Conservation (phyloP, 1,140 invertebrate species). For the Helicorthomorpha holstii region DNA sequence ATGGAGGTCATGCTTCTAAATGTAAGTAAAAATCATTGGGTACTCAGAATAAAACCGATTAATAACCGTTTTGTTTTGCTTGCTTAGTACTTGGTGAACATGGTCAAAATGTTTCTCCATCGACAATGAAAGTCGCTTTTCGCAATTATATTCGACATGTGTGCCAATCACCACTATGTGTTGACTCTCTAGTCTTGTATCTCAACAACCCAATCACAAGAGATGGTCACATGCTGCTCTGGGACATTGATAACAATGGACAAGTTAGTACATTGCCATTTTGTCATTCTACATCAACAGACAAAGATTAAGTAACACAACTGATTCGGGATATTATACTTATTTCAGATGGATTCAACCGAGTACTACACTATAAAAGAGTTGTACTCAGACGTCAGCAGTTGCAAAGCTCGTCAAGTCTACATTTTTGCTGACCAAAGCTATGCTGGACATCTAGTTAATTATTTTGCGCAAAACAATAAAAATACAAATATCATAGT, state of each 20-base stretch:
- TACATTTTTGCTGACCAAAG: constrained; percentile 33
- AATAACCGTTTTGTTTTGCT: no score
- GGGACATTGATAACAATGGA: constrained; percentile 34
- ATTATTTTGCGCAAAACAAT: constrained; percentile 19
- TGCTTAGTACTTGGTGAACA: constrained; percentile 11
- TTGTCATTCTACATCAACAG: not conserved
- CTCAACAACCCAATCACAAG: constrained; percentile 30
- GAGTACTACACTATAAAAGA: constrained; percentile 32
- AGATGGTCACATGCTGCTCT: constrained; percentile 31
- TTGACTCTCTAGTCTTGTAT: constrained; percentile 34
- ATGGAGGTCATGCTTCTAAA: constrained; percentile 21
- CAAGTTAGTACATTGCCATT: constrained; percentile 21
- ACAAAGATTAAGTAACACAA: not conserved
- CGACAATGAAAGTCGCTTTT: constrained; percentile 30
- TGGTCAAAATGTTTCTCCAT: constrained; percentile 23
- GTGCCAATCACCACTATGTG: constrained; percentile 30
- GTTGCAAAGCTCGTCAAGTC: constrained; percentile 30
- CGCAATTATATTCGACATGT: constrained; percentile 31
- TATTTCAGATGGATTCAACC: constrained; percentile 23
- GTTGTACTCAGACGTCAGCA: constrained; percentile 27
- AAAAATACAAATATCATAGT: constrained; percentile 27
- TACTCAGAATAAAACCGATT: not conserved
- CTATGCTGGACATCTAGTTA: constrained; percentile 27
- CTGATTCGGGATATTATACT: not conserved
- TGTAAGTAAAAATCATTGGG: not conserved